Base-by-base conservation (phyloP, 1,140 invertebrate genomes). In the Ectropis grisescens region DNA sequence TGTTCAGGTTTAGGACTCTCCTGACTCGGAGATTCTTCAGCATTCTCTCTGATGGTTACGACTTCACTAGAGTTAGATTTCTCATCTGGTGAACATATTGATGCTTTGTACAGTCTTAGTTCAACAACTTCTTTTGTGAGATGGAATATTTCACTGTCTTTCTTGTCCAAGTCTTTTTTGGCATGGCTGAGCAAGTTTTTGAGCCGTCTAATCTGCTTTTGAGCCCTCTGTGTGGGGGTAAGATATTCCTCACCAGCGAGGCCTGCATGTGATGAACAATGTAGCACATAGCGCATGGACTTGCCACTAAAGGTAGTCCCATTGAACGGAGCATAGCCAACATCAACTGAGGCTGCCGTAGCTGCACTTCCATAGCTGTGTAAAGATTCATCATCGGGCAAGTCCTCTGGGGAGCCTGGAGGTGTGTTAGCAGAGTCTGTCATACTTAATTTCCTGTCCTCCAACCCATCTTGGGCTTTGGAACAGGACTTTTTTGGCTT, bases 91-190 rank as follows among this genome's bases (percentile, higher is more conserved):
- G 89, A 90, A 52, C 86, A 88, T 26, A 91, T 76, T 14, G 90
- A 89, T 0, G 90, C 90, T 74, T 93, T 93, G 47, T 91, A 90
- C 11, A 94, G 59, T 10, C 91, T 83, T 41, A 94, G 62, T 58
- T 93, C 91, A 1, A 93, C 91, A 8, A 94, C 87, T 78, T 95
- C 92, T 57, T 90, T 90, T 5, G 92, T 94, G 15, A 95, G 79
- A 19, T 89, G 87, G 41, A 91, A 83, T 33, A 95, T 92, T 68
- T 94, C 91, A 53, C 85, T 87, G 50, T 94, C 91, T 67, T 93
- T 93, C 22, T 89, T 88, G 39, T 91, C 89, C 10, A 93, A 83
- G 54, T 93, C 90, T 47, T 88, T 87, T 40, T 89, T 88, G 0
- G 91, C 90, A 52, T 91, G 87, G 41, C 84, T 84, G 28, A 94